phyloP scores from a whole-genome alignment of 2,113 vertebrate species.

The Silurus meridionalis region DNA sequence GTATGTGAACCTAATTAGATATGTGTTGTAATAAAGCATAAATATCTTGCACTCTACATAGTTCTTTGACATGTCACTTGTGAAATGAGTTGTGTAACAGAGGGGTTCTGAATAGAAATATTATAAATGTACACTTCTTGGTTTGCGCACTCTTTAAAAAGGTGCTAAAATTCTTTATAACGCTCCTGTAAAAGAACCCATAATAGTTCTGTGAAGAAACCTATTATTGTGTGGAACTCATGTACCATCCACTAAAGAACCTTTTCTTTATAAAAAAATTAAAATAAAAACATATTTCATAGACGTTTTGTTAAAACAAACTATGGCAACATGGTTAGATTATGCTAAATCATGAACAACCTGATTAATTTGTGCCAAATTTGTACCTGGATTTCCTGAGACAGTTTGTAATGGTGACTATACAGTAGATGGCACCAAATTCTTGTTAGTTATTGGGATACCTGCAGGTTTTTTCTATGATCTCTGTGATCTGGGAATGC shows the following conservation, averaged over 20 bases:
- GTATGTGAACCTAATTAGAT: not conserved
- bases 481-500: constrained; percentile 27
- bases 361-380: not conserved
- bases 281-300: not conserved
- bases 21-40: not conserved
- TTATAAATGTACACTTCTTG: no score
- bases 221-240: not conserved
- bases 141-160: not conserved
- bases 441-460: not conserved
- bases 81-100: not conserved
- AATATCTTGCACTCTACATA: not conserved
- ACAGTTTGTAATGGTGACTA: constrained; percentile 34
- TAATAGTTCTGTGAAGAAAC: not conserved
- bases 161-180: not conserved
- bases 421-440: constrained; percentile 50
- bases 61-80: not conserved
- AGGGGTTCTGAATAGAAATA: not conserved
- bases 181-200: not conserved
- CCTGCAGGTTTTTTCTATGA: constrained; percentile 9
- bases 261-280: not conserved
- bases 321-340: not conserved
- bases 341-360: not conserved
- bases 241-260: not conserved
- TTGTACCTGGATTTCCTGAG: not conserved
- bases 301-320: not conserved